A percentile compares a stretch with the other conserved stretches of the same genome.
phyloP scores from a whole-genome alignment of 2,888 invertebrate species.

The Callyntrura guangdongensis region DNA sequence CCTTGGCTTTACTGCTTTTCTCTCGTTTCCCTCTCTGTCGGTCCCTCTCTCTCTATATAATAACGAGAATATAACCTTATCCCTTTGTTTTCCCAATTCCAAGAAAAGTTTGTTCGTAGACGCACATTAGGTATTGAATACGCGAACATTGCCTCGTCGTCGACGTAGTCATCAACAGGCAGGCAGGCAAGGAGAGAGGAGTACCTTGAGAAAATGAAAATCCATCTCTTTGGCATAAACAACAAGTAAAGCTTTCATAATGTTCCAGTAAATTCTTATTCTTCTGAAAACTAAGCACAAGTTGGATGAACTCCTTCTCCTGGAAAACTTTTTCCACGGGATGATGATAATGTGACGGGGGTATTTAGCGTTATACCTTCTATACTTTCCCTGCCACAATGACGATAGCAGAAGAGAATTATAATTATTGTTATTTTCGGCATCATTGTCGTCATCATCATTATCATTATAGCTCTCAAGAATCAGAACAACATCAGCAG shows the following conservation, averaged over 20 bases:
- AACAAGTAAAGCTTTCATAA: slow-evolving; percentile 24
- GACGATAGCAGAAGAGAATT: background rate
- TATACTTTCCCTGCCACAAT: slow-evolving; percentile 6
- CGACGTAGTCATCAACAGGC: slow-evolving; percentile 9
- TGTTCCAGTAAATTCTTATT: background rate
- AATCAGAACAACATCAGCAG: slow-evolving; percentile 24
- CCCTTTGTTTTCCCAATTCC: slow-evolving; percentile 56
- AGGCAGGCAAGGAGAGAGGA: background rate
- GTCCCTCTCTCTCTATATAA: background rate
- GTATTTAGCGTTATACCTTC: background rate
- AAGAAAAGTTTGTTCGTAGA: slow-evolving; percentile 31
- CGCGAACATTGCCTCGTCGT: background rate
- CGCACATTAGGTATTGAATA: slow-evolving; percentile 1
- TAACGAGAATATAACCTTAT: slow-evolving; percentile 29
- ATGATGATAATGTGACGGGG: slow-evolving; percentile 16
- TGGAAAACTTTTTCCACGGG: background rate
- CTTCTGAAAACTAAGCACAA: background rate
- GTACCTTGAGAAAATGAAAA: slow-evolving; percentile 28
- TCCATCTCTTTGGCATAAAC: slow-evolving; percentile 19
- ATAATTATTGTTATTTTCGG: slow-evolving; percentile 8
- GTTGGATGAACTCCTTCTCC: slow-evolving; percentile 7
- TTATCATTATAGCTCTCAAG: background rate
- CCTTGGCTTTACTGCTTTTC: background rate
- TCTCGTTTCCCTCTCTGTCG: background rate
- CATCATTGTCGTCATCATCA: background rate